Base-by-base conservation (phyloP, 2,113 vertebrate species). In the Ia io region DNA sequence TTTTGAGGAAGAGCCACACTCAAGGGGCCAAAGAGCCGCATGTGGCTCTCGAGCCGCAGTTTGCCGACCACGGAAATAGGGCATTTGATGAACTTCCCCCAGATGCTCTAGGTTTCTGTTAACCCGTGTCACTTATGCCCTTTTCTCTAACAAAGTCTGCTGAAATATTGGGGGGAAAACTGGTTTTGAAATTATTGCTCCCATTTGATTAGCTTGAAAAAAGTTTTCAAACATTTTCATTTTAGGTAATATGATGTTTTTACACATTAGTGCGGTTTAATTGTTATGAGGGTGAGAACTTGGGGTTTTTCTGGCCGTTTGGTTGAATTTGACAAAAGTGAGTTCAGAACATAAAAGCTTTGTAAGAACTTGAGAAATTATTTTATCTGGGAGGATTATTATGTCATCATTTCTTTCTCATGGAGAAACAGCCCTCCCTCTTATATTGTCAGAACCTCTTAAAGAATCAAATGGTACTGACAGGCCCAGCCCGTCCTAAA, bases 1-100 rank as follows among this genome's bases (percentile, higher is more conserved):
- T 37, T 37, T 37, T 37, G 37, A 3, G 37, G 37, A 37, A 37
- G 37, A 37, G 37, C 37, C 37, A 37, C 37, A 37, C 37, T 37
- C 37, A 37, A 37, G 37, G 37, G 37, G 37, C 37, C 37, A 37
- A 37, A 37, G 37, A 37, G 37, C 37, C 37, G 37, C 37, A 37
- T 37, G 37, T 37, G 37, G 37, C 37, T 37, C 37, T 2, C 37
- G 37, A 37, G 37, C 37, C 37, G 37, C 37, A 37, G 37, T 37
- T 37, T 37, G 37, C 37, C 37, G 37, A 37, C 37, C 37, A 37
- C 4, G 37, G 37, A 37, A 37, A 37, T 97, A 69, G 93, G 97
- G 88, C 90, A 86, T 98, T 98, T 97, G 96, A 98, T 94, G 97
- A 97, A 97, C 95, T 98, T 96, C 89, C 40, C 97, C 98, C 96